Evolutionary conservation across 2,888 invertebrate species (phyloP).

Genomic region (Endomychus coccineus): DNA sequence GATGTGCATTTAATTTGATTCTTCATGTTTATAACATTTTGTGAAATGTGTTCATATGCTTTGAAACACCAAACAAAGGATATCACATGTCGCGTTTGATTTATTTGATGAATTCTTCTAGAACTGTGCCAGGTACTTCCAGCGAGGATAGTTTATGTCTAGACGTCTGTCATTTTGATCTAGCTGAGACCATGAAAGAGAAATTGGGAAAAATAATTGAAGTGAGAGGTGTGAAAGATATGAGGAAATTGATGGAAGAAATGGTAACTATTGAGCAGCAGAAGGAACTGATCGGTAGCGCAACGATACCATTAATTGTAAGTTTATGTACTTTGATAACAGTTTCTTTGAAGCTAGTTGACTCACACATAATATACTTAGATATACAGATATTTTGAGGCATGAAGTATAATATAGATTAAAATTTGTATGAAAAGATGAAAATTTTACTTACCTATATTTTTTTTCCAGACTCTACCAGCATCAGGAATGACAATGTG

Average conservation of each 20-base stretch:
- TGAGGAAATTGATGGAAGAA: conserved; percentile 79
- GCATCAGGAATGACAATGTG: conserved; percentile 88
- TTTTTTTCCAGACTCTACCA: conserved; percentile 70
- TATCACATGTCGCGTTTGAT: no score
- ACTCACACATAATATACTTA: background rate
- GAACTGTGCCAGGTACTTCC: conserved; percentile 64
- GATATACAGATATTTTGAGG: background rate
- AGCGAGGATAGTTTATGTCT: conserved; percentile 67
- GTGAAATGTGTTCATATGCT: no score
- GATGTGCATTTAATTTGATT: no score
- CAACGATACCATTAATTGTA: conserved; percentile 79
- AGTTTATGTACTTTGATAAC: no score
- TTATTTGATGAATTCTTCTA: no score
- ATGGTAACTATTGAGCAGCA: conserved; percentile 90
- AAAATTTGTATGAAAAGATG: no score
- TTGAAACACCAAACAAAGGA: no score
- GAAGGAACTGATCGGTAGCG: conserved; percentile 90
- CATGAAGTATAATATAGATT: no score
- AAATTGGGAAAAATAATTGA: conserved; percentile 80
- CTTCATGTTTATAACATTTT: no score
- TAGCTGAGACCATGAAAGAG: conserved; percentile 80
- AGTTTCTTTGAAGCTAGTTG: no score
- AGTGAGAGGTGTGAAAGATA: conserved; percentile 77
- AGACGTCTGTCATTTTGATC: conserved; percentile 89
- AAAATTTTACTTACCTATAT: no score